Percentiles rank a stretch among this genome's conserved stretches.
Conservation (phyloP, 2,888 invertebrate species). For the Andrena flavipes region DNA sequence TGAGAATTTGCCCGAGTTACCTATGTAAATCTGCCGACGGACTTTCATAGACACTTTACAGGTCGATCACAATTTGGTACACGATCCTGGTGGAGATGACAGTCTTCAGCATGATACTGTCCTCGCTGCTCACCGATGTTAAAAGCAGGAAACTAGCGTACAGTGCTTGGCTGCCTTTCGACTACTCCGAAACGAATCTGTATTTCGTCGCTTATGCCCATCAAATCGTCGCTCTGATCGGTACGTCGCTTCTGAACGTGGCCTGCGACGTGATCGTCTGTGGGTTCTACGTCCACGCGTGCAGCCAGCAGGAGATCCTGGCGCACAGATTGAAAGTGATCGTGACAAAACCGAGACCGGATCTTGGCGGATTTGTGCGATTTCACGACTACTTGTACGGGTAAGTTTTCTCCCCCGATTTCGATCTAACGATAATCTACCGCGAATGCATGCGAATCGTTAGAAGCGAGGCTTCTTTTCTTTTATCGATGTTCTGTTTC, state of each 20-base stretch:
- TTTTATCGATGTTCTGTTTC: neutral
- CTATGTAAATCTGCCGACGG: neutral
- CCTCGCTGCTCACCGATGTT: conserved; percentile 43
- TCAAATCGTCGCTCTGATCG: conserved; percentile 61
- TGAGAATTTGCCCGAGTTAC: neutral
- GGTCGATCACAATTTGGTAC: conserved; percentile 46
- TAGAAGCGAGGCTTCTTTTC: too few species aligned
- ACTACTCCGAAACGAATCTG: conserved; percentile 23
- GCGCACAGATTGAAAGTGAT: conserved; percentile 35
- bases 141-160: conserved; percentile 30
- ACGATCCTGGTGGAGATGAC: conserved; percentile 43
- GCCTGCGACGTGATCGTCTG: conserved; percentile 74
- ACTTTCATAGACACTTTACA: conserved; percentile 20
- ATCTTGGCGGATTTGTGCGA: conserved; percentile 31
- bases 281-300: conserved; percentile 69
- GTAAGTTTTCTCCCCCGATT: conserved; percentile 31
- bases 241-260: conserved; percentile 65
- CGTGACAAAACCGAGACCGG: neutral
- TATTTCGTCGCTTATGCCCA: conserved; percentile 64
- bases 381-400: conserved; percentile 59
- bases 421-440: too few species aligned
- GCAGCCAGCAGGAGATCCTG: conserved; percentile 74
- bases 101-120: conserved; percentile 39
- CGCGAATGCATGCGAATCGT: too few species aligned
- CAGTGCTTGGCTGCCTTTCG: conserved; percentile 66